Percentiles rank a stretch among this genome's conserved stretches.
phyloP scores from a whole-genome alignment of 1,140 invertebrate species.

The Thaumatotibia leucotreta region DNA sequence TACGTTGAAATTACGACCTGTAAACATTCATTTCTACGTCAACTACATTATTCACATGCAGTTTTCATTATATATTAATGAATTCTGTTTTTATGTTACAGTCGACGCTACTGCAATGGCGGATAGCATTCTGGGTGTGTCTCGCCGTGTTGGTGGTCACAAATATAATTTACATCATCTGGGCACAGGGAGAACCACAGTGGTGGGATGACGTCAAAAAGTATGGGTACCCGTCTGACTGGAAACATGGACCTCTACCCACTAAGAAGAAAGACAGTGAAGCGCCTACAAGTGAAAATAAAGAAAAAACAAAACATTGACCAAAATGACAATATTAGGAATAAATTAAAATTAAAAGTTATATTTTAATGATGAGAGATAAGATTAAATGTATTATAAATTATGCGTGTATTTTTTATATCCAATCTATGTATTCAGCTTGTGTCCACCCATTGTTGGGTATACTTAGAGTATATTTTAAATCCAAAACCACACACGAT shows the following conservation, averaged over 20 bases:
- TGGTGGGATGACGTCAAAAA: slow-evolving; percentile 80
- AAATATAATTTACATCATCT: slow-evolving; percentile 83
- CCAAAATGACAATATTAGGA: slow-evolving; percentile 15
- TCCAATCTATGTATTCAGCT: too few relatives aligned
- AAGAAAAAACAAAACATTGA: slow-evolving; percentile 34
- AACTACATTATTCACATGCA: too few relatives aligned
- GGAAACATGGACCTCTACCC: slow-evolving; percentile 58
- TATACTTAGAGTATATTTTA: too few relatives aligned
- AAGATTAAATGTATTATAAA: slow-evolving; percentile 8
- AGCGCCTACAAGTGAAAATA: slow-evolving; percentile 31
- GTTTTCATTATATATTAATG: background rate
- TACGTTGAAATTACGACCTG: too few relatives aligned
- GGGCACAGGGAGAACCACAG: slow-evolving; percentile 83
- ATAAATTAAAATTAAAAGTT: background rate
- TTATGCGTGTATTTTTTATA: background rate
- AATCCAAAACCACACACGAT: too few relatives aligned
- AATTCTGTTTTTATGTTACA: slow-evolving; percentile 64
- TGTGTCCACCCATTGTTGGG: too few relatives aligned
- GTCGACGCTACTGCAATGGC: slow-evolving; percentile 86
- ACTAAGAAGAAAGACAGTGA: slow-evolving; percentile 39
- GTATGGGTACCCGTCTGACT: slow-evolving; percentile 53
- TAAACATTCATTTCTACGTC: too few relatives aligned
- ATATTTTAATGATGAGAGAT: background rate
- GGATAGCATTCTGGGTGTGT: slow-evolving; percentile 88
- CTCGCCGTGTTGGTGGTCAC: slow-evolving; percentile 83